phyloP scores from a whole-genome alignment of 2,797 vertebrate genomes.

The Zenarchopterus dispar region DNA sequence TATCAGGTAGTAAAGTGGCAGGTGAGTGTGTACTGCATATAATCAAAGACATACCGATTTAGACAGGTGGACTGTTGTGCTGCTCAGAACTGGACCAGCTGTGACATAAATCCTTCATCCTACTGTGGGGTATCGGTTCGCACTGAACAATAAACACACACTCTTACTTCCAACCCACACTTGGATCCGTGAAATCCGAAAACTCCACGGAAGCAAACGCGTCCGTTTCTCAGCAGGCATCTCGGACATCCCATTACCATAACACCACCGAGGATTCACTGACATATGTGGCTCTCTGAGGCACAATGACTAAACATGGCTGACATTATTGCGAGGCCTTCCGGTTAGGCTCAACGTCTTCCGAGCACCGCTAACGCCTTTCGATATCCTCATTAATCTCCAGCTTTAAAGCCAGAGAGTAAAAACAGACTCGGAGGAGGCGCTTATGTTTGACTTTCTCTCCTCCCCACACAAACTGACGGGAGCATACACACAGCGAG shows the following conservation, averaged over 20 bases:
- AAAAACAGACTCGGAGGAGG: constrained; percentile 17
- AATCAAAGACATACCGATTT: constrained; percentile 21
- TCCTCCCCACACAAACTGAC: constrained; percentile 58
- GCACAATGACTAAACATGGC: constrained; percentile 74
- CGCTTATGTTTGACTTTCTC: constrained; percentile 26
- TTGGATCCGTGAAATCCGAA: constrained; percentile 30
- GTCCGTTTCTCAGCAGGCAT: constrained; percentile 40
- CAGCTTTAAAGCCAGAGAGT: constrained; percentile 31
- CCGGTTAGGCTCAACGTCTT: constrained; percentile 43
- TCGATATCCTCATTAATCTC: constrained; percentile 59
- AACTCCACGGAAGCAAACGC: constrained; percentile 15
- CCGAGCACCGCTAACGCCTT: constrained; percentile 54
- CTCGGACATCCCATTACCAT: constrained; percentile 33
- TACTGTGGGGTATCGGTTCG: constrained; percentile 5
- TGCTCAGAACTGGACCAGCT: constrained; percentile 44
- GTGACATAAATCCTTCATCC: constrained; percentile 14
- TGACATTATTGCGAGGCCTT: constrained; percentile 41
- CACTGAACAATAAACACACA: constrained; percentile 2
- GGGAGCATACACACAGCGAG: constrained; percentile 19
- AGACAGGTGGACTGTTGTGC: constrained; percentile 12
- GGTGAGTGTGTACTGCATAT: constrained; percentile 12
- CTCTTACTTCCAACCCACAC: constrained; percentile 21
- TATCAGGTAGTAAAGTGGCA: too few species aligned
- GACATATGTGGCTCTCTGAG: constrained; percentile 43
- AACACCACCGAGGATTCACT: constrained; percentile 48